Conservation (phyloP, 53 echinoderm and acorn worm species). For the Patiria pectinifera region DNA sequence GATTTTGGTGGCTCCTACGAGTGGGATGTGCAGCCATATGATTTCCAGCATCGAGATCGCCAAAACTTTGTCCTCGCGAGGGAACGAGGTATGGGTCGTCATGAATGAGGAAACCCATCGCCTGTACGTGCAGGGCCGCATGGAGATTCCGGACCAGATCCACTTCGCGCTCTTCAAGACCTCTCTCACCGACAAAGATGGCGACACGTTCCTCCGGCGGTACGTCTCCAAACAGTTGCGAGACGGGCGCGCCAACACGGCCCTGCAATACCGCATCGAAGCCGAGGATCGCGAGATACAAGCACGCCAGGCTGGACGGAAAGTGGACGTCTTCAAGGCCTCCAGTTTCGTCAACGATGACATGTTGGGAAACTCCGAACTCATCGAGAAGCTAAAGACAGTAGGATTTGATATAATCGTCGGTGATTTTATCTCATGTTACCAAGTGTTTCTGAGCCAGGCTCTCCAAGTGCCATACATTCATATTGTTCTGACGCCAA, state of each 20-base stretch:
- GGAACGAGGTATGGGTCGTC: constrained; percentile 47
- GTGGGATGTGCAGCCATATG: constrained; percentile 1
- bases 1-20: background rate
- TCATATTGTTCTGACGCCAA: constrained; percentile 36
- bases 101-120: constrained; percentile 20
- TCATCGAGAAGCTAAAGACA: constrained; percentile 7
- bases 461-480: constrained; percentile 28
- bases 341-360: constrained; percentile 15
- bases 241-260: constrained; percentile 29
- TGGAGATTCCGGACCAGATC: background rate
- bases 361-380: constrained; percentile 11
- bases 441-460: constrained; percentile 43
- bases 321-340: constrained; percentile 5
- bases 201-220: background rate
- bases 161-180: background rate
- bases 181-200: background rate
- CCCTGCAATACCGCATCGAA: constrained; percentile 21
- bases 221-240: constrained; percentile 37
- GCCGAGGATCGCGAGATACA: constrained; percentile 40
- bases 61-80: constrained; percentile 2
- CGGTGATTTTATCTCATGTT: constrained; percentile 22
- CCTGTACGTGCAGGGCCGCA: background rate
- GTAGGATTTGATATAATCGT: constrained; percentile 51
- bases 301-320: background rate
- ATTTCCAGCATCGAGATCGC: background rate